Base-by-base conservation (phyloP, 53 echinoderm and acorn worm species). In the Patiria pectinifera region DNA sequence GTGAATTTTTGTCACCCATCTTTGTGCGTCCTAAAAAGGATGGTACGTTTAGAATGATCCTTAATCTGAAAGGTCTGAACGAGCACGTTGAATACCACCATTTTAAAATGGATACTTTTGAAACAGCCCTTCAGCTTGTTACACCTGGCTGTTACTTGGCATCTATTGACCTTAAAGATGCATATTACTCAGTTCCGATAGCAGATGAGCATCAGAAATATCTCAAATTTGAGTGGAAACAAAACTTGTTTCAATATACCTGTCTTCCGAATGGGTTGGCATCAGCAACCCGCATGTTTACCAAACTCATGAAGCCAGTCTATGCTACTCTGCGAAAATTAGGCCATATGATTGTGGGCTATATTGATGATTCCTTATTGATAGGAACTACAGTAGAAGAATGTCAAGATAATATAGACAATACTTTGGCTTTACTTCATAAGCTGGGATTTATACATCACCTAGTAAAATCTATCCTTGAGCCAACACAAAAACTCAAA, bases 301-400 rank as follows among this genome's bases (percentile, higher is more conserved):
- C 93, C 6, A 93, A 93, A 85, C 23, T 93, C 3, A 44, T 93
- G 72, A 93, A 93, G 78, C 93, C 93, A n/a, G 63, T 87, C 16
- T 93, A 61, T 90, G 83, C 93, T n/a, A 83, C 70, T 9, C 49
- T 93, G 18, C 53, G 93, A 21, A 43, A 77, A 7, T 2, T 25
- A 35, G 93, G 93, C 2, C 76, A 89, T 45, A 71, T 3, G 19
- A 82, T 69, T 71, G 45, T 82, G 53, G 82, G 82, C 61, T 93
- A 89, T 75, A 93, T 93, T 58, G 93, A 93, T 81, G 93, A 93
- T 45, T 76, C 78, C 21, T 62, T 92, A 9, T 24, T 89, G n/a
- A 58, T 89, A 22, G 77, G 58, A 7, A n/a, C 13, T 58, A 79
- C 77, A 45, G 25, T 48, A 24, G 78, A 89, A 19, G 80, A 79